Conservation (phyloP, 64 coral and sea anemone species). For the Porites australiensis region DNA sequence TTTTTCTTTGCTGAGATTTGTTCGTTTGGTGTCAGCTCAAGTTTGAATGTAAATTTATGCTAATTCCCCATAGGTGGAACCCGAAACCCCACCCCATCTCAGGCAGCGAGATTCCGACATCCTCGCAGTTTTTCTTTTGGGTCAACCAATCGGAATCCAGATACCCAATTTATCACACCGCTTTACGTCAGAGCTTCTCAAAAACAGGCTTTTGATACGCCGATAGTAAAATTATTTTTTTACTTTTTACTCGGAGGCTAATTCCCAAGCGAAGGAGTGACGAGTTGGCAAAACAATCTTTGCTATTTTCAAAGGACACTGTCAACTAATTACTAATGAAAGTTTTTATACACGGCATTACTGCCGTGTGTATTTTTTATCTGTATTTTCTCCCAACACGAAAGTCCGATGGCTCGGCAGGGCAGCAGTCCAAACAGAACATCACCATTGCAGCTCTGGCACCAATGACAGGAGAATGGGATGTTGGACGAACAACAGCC, state of each 20-base stretch:
- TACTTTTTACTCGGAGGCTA: neutral
- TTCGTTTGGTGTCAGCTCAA: too few species aligned
- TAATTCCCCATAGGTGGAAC: neutral
- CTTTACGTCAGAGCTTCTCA: neutral
- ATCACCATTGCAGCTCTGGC: slow-evolving; percentile 83
- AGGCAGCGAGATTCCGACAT: slow-evolving; percentile 8
- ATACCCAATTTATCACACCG: neutral
- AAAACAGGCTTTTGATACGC: neutral
- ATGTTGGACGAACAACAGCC: slow-evolving; percentile 85
- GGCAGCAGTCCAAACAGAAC: slow-evolving; percentile 33
- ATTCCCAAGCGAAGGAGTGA: neutral
- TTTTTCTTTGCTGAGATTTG: too few species aligned
- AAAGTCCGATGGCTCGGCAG: neutral
- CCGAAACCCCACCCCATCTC: neutral
- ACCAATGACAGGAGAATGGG: slow-evolving; percentile 92
- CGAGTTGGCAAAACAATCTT: too few species aligned
- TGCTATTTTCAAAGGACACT: neutral
- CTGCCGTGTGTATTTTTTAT: slow-evolving; percentile 27
- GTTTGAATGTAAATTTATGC: neutral
- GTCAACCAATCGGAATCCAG: neutral
- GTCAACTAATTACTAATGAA: neutral
- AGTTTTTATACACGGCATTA: slow-evolving; percentile 21
- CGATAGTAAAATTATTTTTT: neutral
- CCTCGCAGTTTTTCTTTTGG: too few species aligned
- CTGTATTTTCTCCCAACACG: neutral